phyloP scores from a whole-genome alignment of 2,888 invertebrate species.

The Temnothorax unifasciatus region DNA sequence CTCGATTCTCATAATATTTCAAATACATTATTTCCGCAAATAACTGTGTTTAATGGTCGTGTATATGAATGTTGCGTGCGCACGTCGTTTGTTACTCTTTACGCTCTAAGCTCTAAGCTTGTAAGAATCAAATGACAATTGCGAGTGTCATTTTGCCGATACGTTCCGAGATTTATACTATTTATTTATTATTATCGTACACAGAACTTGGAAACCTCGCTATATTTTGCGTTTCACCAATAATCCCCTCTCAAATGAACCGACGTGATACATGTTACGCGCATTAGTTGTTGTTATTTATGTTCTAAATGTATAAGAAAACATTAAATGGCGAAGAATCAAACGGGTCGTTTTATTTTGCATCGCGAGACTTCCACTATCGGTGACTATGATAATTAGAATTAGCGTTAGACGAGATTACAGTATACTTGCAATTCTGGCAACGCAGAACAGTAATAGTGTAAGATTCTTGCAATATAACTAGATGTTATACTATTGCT shows the following conservation, averaged over 20 bases:
- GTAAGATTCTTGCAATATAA: too few relatives aligned
- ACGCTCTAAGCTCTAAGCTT: slow-evolving; percentile 71
- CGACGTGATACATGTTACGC: slow-evolving; percentile 1
- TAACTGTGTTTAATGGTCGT: slow-evolving; percentile 43
- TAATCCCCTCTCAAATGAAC: not conserved
- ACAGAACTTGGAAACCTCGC: slow-evolving; percentile 27
- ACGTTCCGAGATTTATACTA: slow-evolving; percentile 30
- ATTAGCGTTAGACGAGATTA: not conserved
- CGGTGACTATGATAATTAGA: not conserved
- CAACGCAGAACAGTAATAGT: too few relatives aligned
- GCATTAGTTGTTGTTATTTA: slow-evolving; percentile 67
- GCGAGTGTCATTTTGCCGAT: slow-evolving; percentile 19
- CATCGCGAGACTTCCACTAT: not conserved
- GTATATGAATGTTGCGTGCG: slow-evolving; percentile 62
- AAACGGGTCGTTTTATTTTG: slow-evolving; percentile 12
- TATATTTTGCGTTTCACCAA: not conserved
- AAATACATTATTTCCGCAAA: slow-evolving; percentile 50
- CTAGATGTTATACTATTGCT: too few relatives aligned
- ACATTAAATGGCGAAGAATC: slow-evolving; percentile 71
- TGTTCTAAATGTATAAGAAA: slow-evolving; percentile 77
- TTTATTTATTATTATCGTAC: slow-evolving; percentile 38
- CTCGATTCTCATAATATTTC: slow-evolving; percentile 51
- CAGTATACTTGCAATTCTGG: not conserved
- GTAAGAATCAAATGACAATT: slow-evolving; percentile 73
- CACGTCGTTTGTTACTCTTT: slow-evolving; percentile 65